A percentile compares a stretch with the other conserved stretches of the same genome.
Evolutionary conservation across 2,888 invertebrate species (phyloP).

Genomic region (Isotomurus palustris): DNA sequence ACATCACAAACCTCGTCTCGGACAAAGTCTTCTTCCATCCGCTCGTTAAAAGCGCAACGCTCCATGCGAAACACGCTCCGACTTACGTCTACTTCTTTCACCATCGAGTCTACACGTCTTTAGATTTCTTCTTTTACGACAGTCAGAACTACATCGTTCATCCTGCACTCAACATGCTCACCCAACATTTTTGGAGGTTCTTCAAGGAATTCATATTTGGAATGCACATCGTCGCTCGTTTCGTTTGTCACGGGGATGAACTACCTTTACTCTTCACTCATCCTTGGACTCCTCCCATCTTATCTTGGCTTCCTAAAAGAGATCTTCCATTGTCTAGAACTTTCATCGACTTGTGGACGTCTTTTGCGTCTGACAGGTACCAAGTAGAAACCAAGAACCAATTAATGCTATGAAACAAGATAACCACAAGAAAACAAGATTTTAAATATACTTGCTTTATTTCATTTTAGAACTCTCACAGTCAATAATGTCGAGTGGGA

Average conservation of each 20-base stretch:
- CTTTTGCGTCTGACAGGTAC: slow-evolving; percentile 24
- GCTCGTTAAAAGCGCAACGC: slow-evolving; percentile 12
- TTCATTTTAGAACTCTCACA: slow-evolving; percentile 9
- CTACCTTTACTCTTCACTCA: slow-evolving; percentile 17
- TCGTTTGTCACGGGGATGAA: slow-evolving; percentile 20
- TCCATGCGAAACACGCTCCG: slow-evolving; percentile 32
- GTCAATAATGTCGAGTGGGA: slow-evolving; percentile 29
- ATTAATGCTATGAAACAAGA: too few relatives aligned
- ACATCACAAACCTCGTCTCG: slow-evolving; percentile 22
- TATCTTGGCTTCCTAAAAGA: slow-evolving; percentile 18
- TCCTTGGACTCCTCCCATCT: slow-evolving; percentile 22
- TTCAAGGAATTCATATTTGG: slow-evolving; percentile 22
- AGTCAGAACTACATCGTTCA: slow-evolving; percentile 22
- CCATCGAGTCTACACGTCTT: slow-evolving; percentile 3
- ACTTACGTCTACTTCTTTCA: slow-evolving; percentile 29
- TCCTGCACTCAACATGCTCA: slow-evolving; percentile 9
- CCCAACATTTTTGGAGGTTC: slow-evolving; percentile 12
- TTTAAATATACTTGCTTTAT: neutral
- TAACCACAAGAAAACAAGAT: neutral
- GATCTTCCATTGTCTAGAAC: slow-evolving; percentile 17
- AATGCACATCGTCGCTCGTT: slow-evolving; percentile 8
- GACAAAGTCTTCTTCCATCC: slow-evolving; percentile 30
- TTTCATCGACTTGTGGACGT: slow-evolving; percentile 15
- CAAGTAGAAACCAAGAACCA: neutral
- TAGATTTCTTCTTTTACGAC: too few relatives aligned